phyloP scores from a whole-genome alignment of 2,888 invertebrate species.

The Phragmatobia fuliginosa region DNA sequence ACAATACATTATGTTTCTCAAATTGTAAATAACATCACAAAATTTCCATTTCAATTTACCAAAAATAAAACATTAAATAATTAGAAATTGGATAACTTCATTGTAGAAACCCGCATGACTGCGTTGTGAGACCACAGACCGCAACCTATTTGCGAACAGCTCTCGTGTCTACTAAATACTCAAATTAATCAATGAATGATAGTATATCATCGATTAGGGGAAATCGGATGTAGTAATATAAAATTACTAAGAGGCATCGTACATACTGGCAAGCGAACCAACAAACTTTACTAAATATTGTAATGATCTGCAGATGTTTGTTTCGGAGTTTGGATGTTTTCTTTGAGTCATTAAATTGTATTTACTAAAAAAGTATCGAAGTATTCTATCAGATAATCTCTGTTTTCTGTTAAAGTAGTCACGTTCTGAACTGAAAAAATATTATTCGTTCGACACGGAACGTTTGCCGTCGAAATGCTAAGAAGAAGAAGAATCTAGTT shows the following conservation, averaged over 20 bases:
- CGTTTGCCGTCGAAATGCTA: no score
- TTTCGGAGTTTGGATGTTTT: no score
- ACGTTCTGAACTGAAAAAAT: no score
- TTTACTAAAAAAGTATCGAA: no score
- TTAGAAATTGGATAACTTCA: conserved; percentile 53
- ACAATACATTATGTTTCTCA: background rate
- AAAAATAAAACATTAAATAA: conserved; percentile 34
- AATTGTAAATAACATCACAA: background rate
- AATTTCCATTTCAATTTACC: background rate
- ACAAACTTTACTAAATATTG: background rate
- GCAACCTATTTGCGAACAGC: conserved; percentile 54
- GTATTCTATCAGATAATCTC: no score
- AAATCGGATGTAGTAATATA: conserved; percentile 13
- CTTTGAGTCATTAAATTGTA: no score
- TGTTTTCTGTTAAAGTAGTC: no score
- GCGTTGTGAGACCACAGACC: conserved; percentile 49
- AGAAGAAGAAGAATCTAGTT: no score
- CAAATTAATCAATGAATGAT: conserved; percentile 44
- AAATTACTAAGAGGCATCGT: background rate
- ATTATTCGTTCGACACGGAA: no score
- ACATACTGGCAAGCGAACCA: background rate
- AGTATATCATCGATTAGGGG: conserved; percentile 30
- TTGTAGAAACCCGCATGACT: conserved; percentile 41
- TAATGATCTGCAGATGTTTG: no score
- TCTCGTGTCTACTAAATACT: conserved; percentile 44